phyloP scores from a whole-genome alignment of 2,797 vertebrate genomes.

The Falco concolor region DNA sequence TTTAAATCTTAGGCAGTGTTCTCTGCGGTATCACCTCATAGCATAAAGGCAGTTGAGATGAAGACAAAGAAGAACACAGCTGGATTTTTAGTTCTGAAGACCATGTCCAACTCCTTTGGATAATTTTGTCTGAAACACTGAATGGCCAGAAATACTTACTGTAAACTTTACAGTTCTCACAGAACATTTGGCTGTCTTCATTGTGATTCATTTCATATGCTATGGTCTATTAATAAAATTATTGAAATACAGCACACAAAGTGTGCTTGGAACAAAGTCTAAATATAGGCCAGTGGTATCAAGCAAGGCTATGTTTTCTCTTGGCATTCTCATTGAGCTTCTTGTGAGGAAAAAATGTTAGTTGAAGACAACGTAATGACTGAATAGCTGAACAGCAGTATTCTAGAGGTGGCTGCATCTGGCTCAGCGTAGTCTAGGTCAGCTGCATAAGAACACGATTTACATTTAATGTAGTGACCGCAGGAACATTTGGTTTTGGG shows the following conservation, averaged over 20 bases:
- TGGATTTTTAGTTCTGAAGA: background rate
- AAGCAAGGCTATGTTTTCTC: background rate
- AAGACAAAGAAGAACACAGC: background rate
- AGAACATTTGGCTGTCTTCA: background rate
- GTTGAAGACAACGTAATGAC: background rate
- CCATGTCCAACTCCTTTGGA: background rate
- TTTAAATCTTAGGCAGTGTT: background rate
- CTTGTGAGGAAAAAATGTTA: background rate
- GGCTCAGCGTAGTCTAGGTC: background rate
- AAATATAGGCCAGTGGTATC: slow-evolving; percentile 8
- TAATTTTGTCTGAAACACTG: background rate
- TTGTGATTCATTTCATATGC: slow-evolving; percentile 16
- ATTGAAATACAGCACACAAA: background rate
- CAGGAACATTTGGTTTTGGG: background rate
- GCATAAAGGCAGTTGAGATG: background rate
- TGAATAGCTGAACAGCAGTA: background rate
- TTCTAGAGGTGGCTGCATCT: background rate
- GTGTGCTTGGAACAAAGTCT: background rate
- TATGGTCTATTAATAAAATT: slow-evolving; percentile 9
- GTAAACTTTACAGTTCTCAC: background rate
- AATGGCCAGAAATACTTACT: background rate
- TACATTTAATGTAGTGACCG: background rate
- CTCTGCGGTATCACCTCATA: background rate
- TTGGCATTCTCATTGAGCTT: background rate
- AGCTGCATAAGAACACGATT: background rate